These are phyloP conservation scores for Podiceps cristatus DNA, from an alignment of 2,113 vertebrate genomes.

Conservation along the genomic window DNA sequence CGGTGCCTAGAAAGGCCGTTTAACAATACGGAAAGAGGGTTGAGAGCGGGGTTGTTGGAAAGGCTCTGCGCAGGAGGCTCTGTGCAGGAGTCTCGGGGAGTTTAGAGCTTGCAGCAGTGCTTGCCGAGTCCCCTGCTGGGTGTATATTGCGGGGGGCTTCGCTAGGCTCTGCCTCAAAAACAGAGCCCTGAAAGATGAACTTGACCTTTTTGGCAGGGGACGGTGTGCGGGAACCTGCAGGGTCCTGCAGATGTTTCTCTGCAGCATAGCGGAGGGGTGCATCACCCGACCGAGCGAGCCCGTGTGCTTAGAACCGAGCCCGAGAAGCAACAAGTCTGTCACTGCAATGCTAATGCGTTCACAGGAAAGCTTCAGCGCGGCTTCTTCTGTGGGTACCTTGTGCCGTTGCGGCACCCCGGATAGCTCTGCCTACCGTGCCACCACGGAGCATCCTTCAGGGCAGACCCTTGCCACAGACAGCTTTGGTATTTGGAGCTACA, in stretches of 20 bases:
- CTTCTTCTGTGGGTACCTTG: background rate
- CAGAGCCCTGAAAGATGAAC: background rate
- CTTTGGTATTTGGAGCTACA: constrained; percentile 8
- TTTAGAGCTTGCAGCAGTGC: background rate
- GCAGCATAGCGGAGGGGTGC: fast-evolving
- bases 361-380: background rate
- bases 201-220: background rate
- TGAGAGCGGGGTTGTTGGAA: background rate
- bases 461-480: background rate
- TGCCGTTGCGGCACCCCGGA: background rate
- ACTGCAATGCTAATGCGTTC: background rate
- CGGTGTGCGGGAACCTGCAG: background rate
- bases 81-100: background rate
- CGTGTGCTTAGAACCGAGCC: fast-evolving
- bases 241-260: background rate
- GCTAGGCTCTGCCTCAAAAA: background rate
- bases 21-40: background rate
- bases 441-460: background rate
- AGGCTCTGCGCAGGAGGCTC: background rate
- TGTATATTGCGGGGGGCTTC: background rate
- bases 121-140: background rate
- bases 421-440: background rate
- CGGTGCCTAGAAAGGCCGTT: background rate
- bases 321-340: background rate
- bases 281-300: fast-evolving